Percentiles rank a stretch among this genome's conserved stretches.
Conservation (phyloP, 2,888 invertebrate species). For the Zygothrica quintamaculata region DNA sequence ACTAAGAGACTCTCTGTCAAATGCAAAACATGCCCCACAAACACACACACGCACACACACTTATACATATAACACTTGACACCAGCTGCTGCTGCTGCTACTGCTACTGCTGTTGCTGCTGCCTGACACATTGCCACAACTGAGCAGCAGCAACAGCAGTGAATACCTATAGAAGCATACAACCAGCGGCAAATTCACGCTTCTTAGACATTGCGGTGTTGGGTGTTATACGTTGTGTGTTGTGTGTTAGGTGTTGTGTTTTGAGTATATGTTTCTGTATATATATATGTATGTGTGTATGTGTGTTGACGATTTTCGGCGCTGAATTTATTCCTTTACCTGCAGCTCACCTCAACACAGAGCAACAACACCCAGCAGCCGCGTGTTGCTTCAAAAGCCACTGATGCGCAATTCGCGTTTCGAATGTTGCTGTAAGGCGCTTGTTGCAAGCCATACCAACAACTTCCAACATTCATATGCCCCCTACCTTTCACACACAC, state of each 20-base stretch:
- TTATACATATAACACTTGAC: conserved; percentile 34
- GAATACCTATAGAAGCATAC: conserved; percentile 10
- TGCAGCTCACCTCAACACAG: conserved; percentile 6
- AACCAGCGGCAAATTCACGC: conserved; percentile 66
- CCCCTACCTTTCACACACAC: too few species aligned
- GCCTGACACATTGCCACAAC: conserved; percentile 55
- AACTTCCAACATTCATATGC: not conserved
- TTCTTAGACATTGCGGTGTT: conserved; percentile 55
- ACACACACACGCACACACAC: conserved; percentile 14
- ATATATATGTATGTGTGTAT: too few species aligned
- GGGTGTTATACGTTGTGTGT: not conserved
- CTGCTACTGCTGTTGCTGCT: conserved; percentile 30
- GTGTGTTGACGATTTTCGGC: conserved; percentile 69
- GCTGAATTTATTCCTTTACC: conserved; percentile 27
- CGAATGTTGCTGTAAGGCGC: conserved; percentile 39
- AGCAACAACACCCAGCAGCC: conserved; percentile 27
- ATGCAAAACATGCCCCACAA: conserved; percentile 71
- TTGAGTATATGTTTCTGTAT: conserved; percentile 1
- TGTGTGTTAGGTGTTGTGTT: too few species aligned
- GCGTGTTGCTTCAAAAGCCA: conserved; percentile 69
- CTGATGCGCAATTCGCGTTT: conserved; percentile 62
- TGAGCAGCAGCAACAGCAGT: conserved; percentile 19
- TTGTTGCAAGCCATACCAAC: conserved; percentile 28
- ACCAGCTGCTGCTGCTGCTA: conserved; percentile 29
- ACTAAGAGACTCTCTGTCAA: conserved; percentile 33